Percentiles rank a stretch among this genome's conserved stretches.
phyloP scores from a whole-genome alignment of 2,113 vertebrate genomes.

The Chitala chitala region DNA sequence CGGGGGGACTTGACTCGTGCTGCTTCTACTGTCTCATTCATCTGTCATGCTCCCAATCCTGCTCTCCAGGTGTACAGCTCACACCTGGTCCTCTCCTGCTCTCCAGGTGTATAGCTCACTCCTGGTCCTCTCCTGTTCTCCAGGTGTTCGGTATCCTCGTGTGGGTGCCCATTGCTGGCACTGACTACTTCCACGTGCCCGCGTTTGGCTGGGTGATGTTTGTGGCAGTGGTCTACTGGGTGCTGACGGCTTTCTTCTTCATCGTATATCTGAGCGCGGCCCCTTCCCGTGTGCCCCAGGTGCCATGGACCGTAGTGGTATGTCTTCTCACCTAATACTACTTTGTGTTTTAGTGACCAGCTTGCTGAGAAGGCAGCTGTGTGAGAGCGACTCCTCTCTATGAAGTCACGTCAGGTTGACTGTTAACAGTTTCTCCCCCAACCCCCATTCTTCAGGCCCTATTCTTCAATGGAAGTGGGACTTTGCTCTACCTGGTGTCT shows the following conservation, averaged over 20 bases:
- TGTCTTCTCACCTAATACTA: slow-evolving; percentile 35
- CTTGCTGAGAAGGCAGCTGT: background rate
- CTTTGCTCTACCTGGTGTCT: slow-evolving; percentile 75
- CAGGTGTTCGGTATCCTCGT: slow-evolving; percentile 84
- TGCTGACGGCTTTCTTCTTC: slow-evolving; percentile 78
- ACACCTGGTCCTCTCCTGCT: too few species aligned
- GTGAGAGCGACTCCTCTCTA: too few species aligned
- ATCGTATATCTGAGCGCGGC: slow-evolving; percentile 79
- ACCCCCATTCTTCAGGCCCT: slow-evolving; percentile 59
- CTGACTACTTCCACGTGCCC: slow-evolving; percentile 76
- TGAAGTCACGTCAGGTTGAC: background rate
- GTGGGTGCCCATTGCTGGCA: slow-evolving; percentile 86
- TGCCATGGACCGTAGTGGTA: slow-evolving; percentile 85
- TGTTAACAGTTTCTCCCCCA: too few species aligned
- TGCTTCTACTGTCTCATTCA: too few species aligned
- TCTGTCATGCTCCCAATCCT: too few species aligned
- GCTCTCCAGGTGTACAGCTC: too few species aligned
- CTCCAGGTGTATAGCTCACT: too few species aligned
- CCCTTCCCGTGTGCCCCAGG: slow-evolving; percentile 72
- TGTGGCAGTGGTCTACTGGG: slow-evolving; percentile 81
- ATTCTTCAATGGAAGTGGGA: slow-evolving; percentile 76
- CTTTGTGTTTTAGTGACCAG: background rate
- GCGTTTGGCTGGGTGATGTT: slow-evolving; percentile 90
- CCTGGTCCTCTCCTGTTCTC: slow-evolving; percentile 34
- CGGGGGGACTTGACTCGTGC: too few species aligned